phyloP scores from a whole-genome alignment of 1,140 invertebrate species.

The Bombus pascuorum region DNA sequence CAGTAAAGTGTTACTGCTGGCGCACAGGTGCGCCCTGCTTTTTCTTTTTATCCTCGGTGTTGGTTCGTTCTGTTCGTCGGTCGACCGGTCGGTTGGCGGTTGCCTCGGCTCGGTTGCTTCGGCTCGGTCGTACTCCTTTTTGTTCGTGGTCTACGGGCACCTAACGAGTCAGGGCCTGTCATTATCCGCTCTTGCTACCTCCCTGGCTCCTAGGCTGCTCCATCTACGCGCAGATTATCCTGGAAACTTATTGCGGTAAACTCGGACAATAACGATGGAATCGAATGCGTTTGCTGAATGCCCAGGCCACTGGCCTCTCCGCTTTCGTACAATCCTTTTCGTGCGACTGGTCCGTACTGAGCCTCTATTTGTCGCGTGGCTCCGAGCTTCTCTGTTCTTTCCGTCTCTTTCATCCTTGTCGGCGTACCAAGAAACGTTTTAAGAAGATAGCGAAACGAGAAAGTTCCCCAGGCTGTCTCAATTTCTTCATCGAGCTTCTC shows the following conservation, averaged over 20 bases:
- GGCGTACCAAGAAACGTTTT: background rate
- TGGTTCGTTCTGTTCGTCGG: conserved; percentile 46
- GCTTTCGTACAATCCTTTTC: conserved; percentile 17
- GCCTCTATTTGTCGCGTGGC: conserved; percentile 36
- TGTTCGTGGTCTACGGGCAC: conserved; percentile 72
- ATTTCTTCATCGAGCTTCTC: conserved; percentile 1
- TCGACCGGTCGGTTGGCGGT: conserved; percentile 50
- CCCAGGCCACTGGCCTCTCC: conserved; percentile 64
- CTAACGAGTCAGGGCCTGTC: conserved; percentile 80
- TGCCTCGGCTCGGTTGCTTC: conserved; percentile 62
- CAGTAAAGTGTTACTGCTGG: conserved; percentile 79
- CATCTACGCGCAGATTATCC: conserved; percentile 76
- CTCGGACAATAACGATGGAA: conserved; percentile 77
- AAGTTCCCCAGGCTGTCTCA: background rate
- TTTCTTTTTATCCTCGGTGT: conserved; percentile 66
- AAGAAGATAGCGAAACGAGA: background rate
- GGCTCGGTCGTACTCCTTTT: conserved; percentile 72
- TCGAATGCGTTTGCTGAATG: conserved; percentile 71
- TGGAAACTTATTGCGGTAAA: conserved; percentile 79
- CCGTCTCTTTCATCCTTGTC: background rate
- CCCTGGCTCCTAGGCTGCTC: conserved; percentile 58
- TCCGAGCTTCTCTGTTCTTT: background rate
- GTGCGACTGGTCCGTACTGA: background rate
- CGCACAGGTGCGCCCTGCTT: conserved; percentile 79
- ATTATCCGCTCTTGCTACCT: conserved; percentile 78